Conservation (phyloP, 2,797 vertebrate genomes). For the Cheirogaleus major region DNA sequence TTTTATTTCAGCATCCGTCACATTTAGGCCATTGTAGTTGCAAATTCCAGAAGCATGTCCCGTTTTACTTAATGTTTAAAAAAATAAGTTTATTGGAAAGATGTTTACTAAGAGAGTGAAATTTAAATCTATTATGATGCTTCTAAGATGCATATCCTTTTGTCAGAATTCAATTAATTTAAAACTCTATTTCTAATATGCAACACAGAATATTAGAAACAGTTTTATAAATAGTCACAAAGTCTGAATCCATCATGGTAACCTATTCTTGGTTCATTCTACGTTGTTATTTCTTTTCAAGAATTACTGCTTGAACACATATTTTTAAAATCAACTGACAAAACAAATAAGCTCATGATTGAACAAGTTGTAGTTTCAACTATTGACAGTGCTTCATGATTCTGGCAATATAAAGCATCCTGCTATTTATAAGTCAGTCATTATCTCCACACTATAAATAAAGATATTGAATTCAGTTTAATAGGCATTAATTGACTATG, state of each 20-base stretch:
- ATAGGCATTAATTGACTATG: not conserved
- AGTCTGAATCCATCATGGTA: not conserved
- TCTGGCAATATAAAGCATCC: not conserved
- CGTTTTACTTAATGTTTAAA: not conserved
- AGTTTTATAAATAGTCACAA: not conserved
- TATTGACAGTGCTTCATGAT: not conserved
- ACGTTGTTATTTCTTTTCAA: not conserved
- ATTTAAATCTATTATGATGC: not conserved
- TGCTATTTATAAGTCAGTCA: constrained; percentile 26
- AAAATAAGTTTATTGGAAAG: not conserved
- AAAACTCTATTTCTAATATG: not conserved
- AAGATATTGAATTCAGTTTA: not conserved
- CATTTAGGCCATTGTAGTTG: not conserved
- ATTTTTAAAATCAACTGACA: not conserved
- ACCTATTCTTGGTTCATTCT: not conserved
- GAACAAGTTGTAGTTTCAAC: not conserved
- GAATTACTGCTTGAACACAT: not conserved
- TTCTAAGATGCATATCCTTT: not conserved
- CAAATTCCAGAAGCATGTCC: not conserved
- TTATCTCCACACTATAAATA: constrained; percentile 42
- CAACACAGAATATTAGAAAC: not conserved
- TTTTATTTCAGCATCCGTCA: not conserved
- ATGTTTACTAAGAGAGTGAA: not conserved
- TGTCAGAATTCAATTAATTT: not conserved
- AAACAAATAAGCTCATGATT: constrained; percentile 18